phyloP scores from a whole-genome alignment of 2,888 invertebrate genomes.

The Ceraclea dissimilis region DNA sequence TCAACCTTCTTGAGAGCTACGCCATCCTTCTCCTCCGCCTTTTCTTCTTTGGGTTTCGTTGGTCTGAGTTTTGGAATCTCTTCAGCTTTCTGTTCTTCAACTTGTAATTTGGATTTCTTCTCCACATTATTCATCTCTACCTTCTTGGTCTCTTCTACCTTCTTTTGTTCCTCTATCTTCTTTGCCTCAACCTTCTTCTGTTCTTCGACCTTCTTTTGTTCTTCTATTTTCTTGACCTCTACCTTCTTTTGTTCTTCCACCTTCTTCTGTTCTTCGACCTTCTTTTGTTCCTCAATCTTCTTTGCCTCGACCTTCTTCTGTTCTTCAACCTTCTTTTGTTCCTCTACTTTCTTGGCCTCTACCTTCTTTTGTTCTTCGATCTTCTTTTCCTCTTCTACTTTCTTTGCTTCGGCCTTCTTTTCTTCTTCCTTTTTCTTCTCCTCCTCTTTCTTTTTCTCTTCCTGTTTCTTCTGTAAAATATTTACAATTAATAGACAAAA shows the following conservation, averaged over 20 bases:
- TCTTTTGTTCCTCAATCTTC: constrained; percentile 27
- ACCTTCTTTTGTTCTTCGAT: constrained; percentile 47
- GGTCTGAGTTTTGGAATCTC: constrained; percentile 54
- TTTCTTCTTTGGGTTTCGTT: constrained; percentile 46
- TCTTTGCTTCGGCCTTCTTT: constrained; percentile 28
- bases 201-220: constrained; percentile 42
- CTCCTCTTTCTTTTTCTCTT: constrained; percentile 34
- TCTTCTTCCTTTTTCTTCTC: constrained; percentile 36
- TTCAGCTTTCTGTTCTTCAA: constrained; percentile 51
- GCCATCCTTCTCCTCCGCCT: constrained; percentile 41
- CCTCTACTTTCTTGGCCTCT: constrained; percentile 32
- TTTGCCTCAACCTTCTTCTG: constrained; percentile 28
- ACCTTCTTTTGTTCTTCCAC: constrained; percentile 30
- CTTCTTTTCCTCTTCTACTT: constrained; percentile 39
- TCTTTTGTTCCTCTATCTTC: constrained; percentile 29
- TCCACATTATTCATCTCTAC: constrained; percentile 35
- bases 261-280: constrained; percentile 27
- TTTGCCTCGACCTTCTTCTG: constrained; percentile 36
- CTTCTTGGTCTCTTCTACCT: constrained; percentile 32
- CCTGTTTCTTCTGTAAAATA: constrained; percentile 36
- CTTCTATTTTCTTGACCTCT: constrained; percentile 43
- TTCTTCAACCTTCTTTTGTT: constrained; percentile 35
- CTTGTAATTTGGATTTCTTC: constrained; percentile 30
- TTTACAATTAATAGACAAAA: constrained; percentile 27
- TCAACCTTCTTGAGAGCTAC: constrained; percentile 38